Conservation (phyloP, 2,797 vertebrate species). For the Tarsius wallacei region DNA sequence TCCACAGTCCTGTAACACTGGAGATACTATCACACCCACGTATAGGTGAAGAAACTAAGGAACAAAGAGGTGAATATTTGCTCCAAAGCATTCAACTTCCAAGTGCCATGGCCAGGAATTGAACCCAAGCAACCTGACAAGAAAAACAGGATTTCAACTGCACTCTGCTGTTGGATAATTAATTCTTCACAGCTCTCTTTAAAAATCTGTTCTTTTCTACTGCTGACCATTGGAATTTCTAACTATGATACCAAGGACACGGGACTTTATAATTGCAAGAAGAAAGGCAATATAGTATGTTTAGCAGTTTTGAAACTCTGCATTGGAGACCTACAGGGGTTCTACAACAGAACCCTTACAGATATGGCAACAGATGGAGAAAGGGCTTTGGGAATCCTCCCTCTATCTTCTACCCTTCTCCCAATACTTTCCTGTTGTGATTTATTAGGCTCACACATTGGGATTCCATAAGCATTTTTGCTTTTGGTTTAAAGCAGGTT, state of each 20-base stretch:
- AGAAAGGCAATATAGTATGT: rapidly evolving
- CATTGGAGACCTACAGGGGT: not conserved
- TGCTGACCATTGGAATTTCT: not conserved
- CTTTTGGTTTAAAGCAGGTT: constrained; percentile 5
- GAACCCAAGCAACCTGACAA: not conserved
- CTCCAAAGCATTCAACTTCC: not conserved
- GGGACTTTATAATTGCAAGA: not conserved
- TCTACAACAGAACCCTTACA: not conserved
- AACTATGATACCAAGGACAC: not conserved
- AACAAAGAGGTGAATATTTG: not conserved
- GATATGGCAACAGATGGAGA: rapidly evolving
- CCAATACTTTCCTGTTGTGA: not conserved
- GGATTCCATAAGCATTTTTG: not conserved
- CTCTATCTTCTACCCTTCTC: rapidly evolving
- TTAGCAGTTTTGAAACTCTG: not conserved
- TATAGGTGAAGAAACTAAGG: not conserved
- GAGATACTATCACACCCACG: rapidly evolving
- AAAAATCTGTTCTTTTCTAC: not conserved
- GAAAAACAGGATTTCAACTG: not conserved
- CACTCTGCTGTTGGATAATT: not conserved
- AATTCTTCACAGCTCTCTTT: not conserved
- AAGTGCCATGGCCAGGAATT: not conserved
- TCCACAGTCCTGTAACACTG: not conserved
- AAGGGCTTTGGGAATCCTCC: not conserved
- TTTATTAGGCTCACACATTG: not conserved